Evolutionary conservation across 2,888 invertebrate species (phyloP).

Genomic region (Cecidostiba fungosa): DNA sequence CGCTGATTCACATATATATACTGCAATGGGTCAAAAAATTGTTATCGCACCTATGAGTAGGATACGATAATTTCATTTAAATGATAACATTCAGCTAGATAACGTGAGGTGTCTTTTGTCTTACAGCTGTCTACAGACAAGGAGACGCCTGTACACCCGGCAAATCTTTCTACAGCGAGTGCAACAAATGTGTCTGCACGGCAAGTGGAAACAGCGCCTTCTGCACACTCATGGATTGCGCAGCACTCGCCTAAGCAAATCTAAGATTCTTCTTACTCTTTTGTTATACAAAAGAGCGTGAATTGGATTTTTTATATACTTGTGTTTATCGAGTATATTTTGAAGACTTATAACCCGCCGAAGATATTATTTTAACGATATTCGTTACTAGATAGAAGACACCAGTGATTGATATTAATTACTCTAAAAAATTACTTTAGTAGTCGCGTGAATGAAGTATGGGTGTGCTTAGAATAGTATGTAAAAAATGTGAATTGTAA

Average conservation of each 20-base stretch:
- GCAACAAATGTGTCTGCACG: constrained; percentile 82
- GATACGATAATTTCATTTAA: not conserved
- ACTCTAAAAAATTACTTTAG: not conserved
- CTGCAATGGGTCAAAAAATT: not conserved
- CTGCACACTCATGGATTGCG: constrained; percentile 80
- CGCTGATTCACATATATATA: not conserved
- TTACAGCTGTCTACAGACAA: constrained; percentile 41
- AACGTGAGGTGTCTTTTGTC: not conserved
- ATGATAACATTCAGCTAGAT: not conserved
- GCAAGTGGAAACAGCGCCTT: constrained; percentile 80
- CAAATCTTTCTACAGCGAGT: constrained; percentile 81
- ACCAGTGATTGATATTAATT: constrained; percentile 19
- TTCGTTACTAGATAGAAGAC: constrained; percentile 7
- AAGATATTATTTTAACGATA: constrained; percentile 4
- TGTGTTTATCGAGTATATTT: not conserved
- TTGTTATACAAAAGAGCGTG: not conserved
- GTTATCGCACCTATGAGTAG: not conserved
- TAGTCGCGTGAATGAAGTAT: constrained; percentile 17
- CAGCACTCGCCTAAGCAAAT: not conserved
- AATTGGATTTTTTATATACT: not conserved
- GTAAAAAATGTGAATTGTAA: not conserved
- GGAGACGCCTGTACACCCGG: constrained; percentile 75
- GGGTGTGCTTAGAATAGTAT: not conserved
- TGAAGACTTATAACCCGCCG: constrained; percentile 1
- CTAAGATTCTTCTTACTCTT: not conserved